These are phyloP conservation scores for Thaumetopoea pityocampa DNA, from an alignment of 1,140 invertebrate genomes.

Conservation along the genomic window DNA sequence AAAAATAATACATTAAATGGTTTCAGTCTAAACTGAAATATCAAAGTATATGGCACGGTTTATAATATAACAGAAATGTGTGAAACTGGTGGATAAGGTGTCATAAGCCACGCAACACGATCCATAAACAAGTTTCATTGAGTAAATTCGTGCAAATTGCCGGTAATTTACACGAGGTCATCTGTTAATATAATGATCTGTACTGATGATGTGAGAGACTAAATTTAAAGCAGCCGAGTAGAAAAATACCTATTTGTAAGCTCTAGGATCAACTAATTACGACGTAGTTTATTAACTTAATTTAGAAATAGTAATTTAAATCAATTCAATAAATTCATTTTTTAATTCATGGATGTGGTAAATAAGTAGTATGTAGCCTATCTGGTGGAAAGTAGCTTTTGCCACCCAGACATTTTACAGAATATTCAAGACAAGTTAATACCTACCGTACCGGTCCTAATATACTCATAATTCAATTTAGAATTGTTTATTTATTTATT, in stretches of 20 bases:
- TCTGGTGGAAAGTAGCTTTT: too few species aligned
- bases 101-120: slow-evolving; percentile 5
- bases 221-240: slow-evolving; percentile 4
- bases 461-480: too few species aligned
- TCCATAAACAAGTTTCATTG: slow-evolving; percentile 8
- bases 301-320: too few species aligned
- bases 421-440: too few species aligned
- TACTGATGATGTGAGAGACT: slow-evolving; percentile 1
- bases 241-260: slow-evolving; percentile 5
- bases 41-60: slow-evolving; percentile 6
- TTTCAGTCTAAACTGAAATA: slow-evolving; percentile 11
- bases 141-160: slow-evolving; percentile 16
- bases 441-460: too few species aligned
- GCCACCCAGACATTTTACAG: too few species aligned
- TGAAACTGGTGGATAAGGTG: slow-evolving; percentile 8
- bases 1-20: slow-evolving; percentile 8
- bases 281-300: too few species aligned
- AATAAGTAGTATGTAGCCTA: too few species aligned
- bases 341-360: too few species aligned
- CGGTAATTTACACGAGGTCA: slow-evolving; percentile 11
- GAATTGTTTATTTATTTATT: too few species aligned
- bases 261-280: too few species aligned
- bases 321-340: too few species aligned
- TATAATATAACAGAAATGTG: neutral
- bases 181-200: slow-evolving; percentile 8